A percentile compares a stretch with the other conserved stretches of the same genome.
These are phyloP conservation scores for Brachionichthys hirsutus DNA, from an alignment of 2,113 vertebrate genomes.

Conservation along the genomic window DNA sequence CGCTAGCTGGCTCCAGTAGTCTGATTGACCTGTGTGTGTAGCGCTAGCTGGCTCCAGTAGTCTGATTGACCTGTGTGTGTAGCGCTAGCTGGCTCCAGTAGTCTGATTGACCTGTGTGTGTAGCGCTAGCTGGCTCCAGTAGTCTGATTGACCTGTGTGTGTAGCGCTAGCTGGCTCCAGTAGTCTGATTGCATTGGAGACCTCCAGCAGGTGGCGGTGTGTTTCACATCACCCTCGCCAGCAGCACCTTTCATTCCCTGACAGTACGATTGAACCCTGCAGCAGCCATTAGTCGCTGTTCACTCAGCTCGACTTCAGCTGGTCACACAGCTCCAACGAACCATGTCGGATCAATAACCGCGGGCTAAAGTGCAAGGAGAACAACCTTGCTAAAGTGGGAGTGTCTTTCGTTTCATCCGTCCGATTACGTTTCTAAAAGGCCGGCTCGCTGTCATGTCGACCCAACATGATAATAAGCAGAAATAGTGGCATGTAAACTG, in stretches of 20 bases:
- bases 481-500: slow-evolving; percentile 6
- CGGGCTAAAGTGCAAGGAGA: slow-evolving; percentile 22
- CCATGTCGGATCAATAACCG: slow-evolving; percentile 59
- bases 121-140: slow-evolving; percentile 3
- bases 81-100: no score
- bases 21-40: no score
- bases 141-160: slow-evolving; percentile 11
- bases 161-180: slow-evolving; percentile 2
- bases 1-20: no score
- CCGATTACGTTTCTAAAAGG: slow-evolving; percentile 30
- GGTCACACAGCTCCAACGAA: slow-evolving; percentile 47
- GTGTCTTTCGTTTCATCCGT: slow-evolving; percentile 40
- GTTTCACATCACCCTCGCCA: slow-evolving; percentile 60
- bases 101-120: not conserved
- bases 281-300: slow-evolving; percentile 67
- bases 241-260: slow-evolving; percentile 54
- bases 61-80: no score
- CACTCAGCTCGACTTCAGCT: slow-evolving; percentile 47
- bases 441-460: slow-evolving; percentile 10
- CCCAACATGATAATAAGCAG: slow-evolving; percentile 24
- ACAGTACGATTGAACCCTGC: slow-evolving; percentile 64
- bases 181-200: slow-evolving; percentile 19
- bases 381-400: slow-evolving; percentile 25
- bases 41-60: no score
- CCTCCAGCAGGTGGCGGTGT: slow-evolving; percentile 29